Conservation (phyloP, 2,113 vertebrate genomes). For the Phalacrocorax aristotelis region DNA sequence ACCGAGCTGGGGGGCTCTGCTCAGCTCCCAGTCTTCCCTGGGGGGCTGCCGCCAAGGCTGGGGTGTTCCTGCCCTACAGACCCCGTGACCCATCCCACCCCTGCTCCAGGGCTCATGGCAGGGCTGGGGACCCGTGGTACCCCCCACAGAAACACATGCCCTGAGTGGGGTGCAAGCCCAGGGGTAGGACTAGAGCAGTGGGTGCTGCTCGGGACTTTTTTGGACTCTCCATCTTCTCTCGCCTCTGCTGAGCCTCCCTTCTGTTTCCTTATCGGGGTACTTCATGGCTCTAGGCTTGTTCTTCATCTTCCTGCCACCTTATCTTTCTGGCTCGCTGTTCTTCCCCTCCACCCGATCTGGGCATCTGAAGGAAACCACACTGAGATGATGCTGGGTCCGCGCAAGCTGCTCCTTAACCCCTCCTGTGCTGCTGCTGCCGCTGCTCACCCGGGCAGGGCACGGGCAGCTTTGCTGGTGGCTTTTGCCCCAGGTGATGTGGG, state of each 20-base stretch:
- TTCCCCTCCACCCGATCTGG: not conserved
- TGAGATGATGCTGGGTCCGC: not conserved
- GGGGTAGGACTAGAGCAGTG: not conserved
- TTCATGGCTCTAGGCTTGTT: not conserved
- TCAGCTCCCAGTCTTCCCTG: not conserved
- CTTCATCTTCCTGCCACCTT: not conserved
- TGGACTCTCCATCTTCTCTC: not conserved
- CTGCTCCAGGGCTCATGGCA: not conserved
- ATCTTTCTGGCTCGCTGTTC: not conserved
- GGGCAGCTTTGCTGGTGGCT: not conserved
- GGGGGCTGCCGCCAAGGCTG: not conserved
- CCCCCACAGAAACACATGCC: accelerated
- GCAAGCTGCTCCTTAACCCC: not conserved
- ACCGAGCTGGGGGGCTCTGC: not conserved
- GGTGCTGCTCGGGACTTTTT: not conserved
- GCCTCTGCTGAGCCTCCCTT: not conserved
- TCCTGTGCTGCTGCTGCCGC: not conserved
- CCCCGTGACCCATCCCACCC: not conserved
- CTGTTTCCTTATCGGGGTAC: not conserved
- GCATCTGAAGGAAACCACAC: not conserved
- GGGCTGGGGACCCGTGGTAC: not conserved
- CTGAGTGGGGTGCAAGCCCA: not conserved
- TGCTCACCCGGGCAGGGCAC: not conserved
- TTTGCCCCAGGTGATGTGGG: not conserved
- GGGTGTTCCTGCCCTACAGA: not conserved